Base-by-base conservation (phyloP, 1,140 invertebrate genomes). In the Helicorthomorpha holstii region DNA sequence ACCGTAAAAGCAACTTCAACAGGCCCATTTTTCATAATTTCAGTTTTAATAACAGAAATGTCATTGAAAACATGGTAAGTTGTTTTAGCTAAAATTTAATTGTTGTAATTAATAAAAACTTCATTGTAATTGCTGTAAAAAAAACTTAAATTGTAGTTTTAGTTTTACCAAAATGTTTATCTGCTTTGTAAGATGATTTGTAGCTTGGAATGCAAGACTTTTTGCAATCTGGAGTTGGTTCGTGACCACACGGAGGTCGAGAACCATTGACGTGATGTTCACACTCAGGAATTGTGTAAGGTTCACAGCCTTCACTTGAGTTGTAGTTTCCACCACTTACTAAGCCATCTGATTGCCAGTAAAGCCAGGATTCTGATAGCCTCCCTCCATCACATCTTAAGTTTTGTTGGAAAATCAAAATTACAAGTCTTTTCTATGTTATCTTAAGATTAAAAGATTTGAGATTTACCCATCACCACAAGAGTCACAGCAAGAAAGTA, bases 231-330 rank as follows among this genome's bases (percentile, higher is more conserved):
- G 90, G 90, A 0, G 90, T 95, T 29, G 64, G 34, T 0, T 69
- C 71, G 43, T 75, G 75, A 27, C 73, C 78, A 64, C 87, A 92
- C 1, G 80, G 71, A 41, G 76, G 74, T 56, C 83, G 67, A 4
- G 76, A 73, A 12, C 89, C 90, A 55, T 79, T 81, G 0, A 82
- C 77, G 63, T 93, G 89, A 66, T 95, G 91, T 63, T 93, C 88
- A 66, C 91, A 95, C 0, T 85, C 82, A 22, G 73, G 66, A 54
- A 94, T 82, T 58, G 77, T 73, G 59, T 95, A 94, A 2, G 89
- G 88, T 56, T 77, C 73, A 66, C 90, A 95, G 34, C 88, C 84
- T 70, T 79, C 74, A 38, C 79, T 70, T 1, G 80, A 80, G 44
- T 77, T 78, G 63, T 80, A 93, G 50, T 76, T 71, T 2, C 88